Base-by-base conservation (phyloP, 2,113 vertebrate genomes). In the Ophiodon elongatus region DNA sequence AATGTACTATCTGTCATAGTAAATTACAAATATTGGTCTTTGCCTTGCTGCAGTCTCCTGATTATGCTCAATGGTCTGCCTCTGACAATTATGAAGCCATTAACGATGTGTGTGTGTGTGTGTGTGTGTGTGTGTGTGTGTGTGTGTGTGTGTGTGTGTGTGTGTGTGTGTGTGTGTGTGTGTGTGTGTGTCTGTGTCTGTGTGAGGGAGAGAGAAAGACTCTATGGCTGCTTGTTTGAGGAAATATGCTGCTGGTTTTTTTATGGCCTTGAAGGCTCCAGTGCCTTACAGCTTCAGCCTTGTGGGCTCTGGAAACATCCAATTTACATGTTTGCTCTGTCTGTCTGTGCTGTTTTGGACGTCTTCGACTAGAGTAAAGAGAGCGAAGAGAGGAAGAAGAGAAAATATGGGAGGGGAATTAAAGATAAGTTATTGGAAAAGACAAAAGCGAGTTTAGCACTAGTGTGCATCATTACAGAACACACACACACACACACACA, bases 31-130 rank as follows among this genome's bases (percentile, higher is more conserved):
- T 92, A 83, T 89, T 87, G 89, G 90, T 89, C 82, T 89, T 91
- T 37, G 80, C 88, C 82, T 82, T 90, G 84, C 93, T 93, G 92
- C 92, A 91, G 90, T 92, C 85, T 90, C 89, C 91, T 93, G 90
- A 94, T 94, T 92, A 92, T 91, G 82, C 89, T 91, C 91, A 87
- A 77, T 86, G 88, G 91, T 89, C 91, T 92, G 92, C 84, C 86
- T 89, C 85, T 76, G 85, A 92, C 91, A 92, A 94, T 94, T 94
- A 93, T 83, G 85, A 89, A 92, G 84, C 90, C 91, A 93, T 93
- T 93, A 94, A 90, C 88, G 80, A 81, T 66, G 77, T 77, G 71
- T 80, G 62, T 50, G 29, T 23, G 67, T 75, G 88, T 82, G 68
- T 67, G 11, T 67, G n/a, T 47, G 54, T 70, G 65, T 66, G 23